Base-by-base conservation (phyloP, 2,797 vertebrate genomes). In the Hemibagrus guttatus region DNA sequence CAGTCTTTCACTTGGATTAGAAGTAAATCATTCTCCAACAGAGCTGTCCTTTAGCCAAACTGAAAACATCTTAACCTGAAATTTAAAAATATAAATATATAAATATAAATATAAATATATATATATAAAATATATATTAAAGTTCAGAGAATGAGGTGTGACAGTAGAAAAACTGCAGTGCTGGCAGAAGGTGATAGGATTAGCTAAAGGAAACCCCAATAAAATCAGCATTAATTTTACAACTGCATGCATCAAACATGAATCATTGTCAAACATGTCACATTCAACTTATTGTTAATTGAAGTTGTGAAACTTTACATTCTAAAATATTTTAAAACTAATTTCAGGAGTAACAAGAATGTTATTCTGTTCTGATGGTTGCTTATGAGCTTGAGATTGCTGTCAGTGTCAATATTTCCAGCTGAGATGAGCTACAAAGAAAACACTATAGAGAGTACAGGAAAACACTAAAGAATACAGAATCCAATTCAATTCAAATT, bases 101-200 rank as follows among this genome's bases (percentile, higher is more conserved):
- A n/a, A n/a, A n/a, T n/a, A n/a, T n/a, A n/a, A n/a, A n/a, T n/a
- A n/a, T n/a, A n/a, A n/a, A n/a, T n/a, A n/a, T n/a, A n/a, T n/a
- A n/a, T n/a, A n/a, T n/a, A n/a, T n/a, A n/a, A n/a, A n/a, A n/a
- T n/a, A n/a, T n/a, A n/a, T n/a, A 68, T 81, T 19, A 9, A 64
- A 42, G n/a, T 35, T 82, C n/a, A 23, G 46, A 58, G 68, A 86
- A 64, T 61, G 35, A 82, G 35, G 35, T 74, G 64, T 81, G 85
- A 72, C 66, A 49, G 78, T 35, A 39, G 3, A 35, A 81, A 46
- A 81, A 61, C 79, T 35, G 79, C 6, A 54, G 26, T 74, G 61
- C 42, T 81, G 66, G 52, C 64, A 61, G 49, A 68, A 28, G 31
- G 1, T 76, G n/a, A 76, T 64, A n/a, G 49, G 75, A 46, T 54